Base-by-base conservation (phyloP, 2,797 vertebrate genomes). In the Morus bassanus region DNA sequence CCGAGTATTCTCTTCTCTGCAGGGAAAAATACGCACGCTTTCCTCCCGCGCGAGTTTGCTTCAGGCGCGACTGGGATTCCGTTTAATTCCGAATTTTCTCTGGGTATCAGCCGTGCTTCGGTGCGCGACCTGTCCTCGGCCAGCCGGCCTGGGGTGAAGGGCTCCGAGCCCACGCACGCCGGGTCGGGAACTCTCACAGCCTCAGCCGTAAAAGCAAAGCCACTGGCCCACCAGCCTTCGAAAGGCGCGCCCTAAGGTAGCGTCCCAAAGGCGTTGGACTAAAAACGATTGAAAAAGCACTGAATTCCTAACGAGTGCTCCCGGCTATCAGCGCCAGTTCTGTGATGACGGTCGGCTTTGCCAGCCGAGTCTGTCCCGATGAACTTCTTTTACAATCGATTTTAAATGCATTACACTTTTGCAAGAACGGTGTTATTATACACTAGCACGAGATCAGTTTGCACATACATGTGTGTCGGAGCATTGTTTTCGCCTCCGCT, bases 311-410 rank as follows among this genome's bases (percentile, higher is more conserved):
- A 39, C 1, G 9, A 54, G n/a, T 1, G 0, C 6, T 37, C 31
- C 18, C 19, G 22, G 30, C 28, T 78, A 13, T 18, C 48, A 5
- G 11, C 1, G 1, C 33, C 28, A 4, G 5, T 50, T 63, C 30
- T 33, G 50, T 6, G 24, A 3, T 27, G 50, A 9, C 2, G 1
- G 13, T 51, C 9, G 14, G 18, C 11, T 81, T 84, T 54, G 45
- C n/a, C 18, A 50, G 45, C 0, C 0, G 39, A 18, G 4, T 7
- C 3, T 6, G 41, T 31, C 21, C 33, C 41, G 0, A 3, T 7
- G 23, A 18, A 54, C 43, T 53, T 48, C 16, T 50, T 77, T 77
- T 17, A 17, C 23, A 5, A 11, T 24, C 10, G 18, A 8, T 64
- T 75, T 24, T 17, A 63, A 77, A 64, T 1, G 28, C 15, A 3